Evolutionary conservation across 2,797 vertebrate species (phyloP).

Genomic region (Oophaga sylvatica): DNA sequence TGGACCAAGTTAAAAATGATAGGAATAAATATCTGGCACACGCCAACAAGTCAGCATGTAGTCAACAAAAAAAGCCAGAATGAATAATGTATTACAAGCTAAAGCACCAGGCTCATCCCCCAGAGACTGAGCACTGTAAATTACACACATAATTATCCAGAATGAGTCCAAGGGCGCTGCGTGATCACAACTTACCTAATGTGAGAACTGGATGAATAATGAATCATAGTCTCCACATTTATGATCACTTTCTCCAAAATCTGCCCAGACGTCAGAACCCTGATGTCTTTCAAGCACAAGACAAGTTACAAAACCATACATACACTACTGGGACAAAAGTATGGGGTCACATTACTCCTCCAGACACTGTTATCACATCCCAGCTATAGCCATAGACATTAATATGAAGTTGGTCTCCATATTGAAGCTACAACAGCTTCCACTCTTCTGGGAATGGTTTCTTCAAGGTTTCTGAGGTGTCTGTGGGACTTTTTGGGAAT

Average conservation of each 20-base stretch:
- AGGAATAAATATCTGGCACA: conserved; percentile 42
- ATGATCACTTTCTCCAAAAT: background rate
- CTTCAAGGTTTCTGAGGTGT: too few relatives aligned
- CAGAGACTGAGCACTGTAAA: conserved; percentile 46
- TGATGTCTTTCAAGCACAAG: background rate
- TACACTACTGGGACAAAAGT: background rate
- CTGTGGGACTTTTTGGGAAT: too few relatives aligned
- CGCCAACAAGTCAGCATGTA: conserved; percentile 46
- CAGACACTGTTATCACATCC: too few relatives aligned
- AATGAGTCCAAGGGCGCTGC: conserved; percentile 47
- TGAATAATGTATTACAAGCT: conserved; percentile 56
- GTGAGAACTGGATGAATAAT: conserved; percentile 37
- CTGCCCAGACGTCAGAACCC: background rate
- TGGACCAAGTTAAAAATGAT: conserved; percentile 32
- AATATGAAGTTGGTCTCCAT: too few relatives aligned
- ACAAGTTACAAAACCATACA: background rate
- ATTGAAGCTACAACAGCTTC: too few relatives aligned
- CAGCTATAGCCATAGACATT: too few relatives aligned
- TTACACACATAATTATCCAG: conserved; percentile 57
- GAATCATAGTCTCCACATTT: background rate
- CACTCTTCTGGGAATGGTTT: too few relatives aligned
- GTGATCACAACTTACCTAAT: conserved; percentile 37
- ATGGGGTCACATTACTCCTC: too few relatives aligned
- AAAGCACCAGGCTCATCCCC: conserved; percentile 36
- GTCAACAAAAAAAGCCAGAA: conserved; percentile 34